A percentile compares a stretch with the other conserved stretches of the same genome.
phyloP scores from a whole-genome alignment of 2,797 vertebrate genomes.

The Urophycis tenuis region DNA sequence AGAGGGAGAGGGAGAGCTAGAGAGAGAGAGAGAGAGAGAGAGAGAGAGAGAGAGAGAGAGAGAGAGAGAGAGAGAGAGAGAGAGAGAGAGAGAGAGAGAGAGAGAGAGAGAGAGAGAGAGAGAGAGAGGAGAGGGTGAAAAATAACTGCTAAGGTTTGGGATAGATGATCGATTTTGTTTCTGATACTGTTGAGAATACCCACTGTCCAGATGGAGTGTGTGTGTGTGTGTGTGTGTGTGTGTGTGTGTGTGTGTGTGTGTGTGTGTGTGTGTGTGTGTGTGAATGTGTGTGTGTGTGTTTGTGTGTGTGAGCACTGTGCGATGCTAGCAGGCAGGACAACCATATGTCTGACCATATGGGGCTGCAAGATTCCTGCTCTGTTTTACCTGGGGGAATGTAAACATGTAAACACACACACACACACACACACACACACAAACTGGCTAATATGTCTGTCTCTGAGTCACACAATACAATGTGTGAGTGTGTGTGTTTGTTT shows the following conservation, averaged over 20 bases:
- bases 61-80: constrained; percentile 24
- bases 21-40: background rate
- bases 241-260: constrained; percentile 14
- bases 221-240: constrained; percentile 11
- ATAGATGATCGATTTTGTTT: constrained; percentile 12
- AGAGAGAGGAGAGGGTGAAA: constrained; percentile 1
- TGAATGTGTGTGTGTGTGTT: background rate
- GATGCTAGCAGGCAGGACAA: constrained; percentile 21
- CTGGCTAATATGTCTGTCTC: background rate
- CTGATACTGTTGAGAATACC: constrained; percentile 38
- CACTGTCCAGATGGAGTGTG: constrained; percentile 31
- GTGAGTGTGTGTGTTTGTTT: background rate
- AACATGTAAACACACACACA: constrained; percentile 49
- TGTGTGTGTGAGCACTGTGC: background rate
- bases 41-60: constrained; percentile 7
- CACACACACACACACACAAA: constrained; percentile 3
- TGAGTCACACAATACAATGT: background rate
- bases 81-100: constrained; percentile 27
- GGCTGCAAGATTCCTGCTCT: constrained; percentile 50
- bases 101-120: constrained; percentile 14
- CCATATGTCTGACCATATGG: constrained; percentile 64
- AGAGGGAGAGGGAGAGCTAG: too few species aligned
- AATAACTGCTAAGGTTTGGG: background rate
- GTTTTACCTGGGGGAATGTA: constrained; percentile 54
- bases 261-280: constrained; percentile 2